These are phyloP conservation scores for Rhombomys opimus DNA, from an alignment of 2,113 vertebrate genomes.

Conservation along the genomic window DNA sequence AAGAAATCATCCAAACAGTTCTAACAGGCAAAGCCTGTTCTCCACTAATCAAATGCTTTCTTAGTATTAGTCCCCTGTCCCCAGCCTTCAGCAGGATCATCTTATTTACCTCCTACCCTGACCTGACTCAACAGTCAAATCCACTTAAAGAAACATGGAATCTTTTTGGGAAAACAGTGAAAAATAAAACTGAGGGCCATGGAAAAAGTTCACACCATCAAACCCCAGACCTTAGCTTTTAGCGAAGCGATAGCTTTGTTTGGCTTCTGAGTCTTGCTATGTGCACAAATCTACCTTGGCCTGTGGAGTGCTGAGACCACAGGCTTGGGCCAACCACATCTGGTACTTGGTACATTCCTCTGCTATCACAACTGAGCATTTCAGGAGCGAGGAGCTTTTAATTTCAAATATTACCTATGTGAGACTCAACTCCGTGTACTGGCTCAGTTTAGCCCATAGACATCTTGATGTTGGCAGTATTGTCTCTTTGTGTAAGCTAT, in stretches of 20 bases:
- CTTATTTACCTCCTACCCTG: background rate
- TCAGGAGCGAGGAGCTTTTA: background rate
- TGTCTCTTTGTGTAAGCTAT: background rate
- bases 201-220: background rate
- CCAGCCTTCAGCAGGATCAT: rapidly evolving
- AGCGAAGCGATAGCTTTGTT: background rate
- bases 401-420: background rate
- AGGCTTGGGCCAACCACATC: background rate
- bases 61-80: rapidly evolving
- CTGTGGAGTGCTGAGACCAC: background rate
- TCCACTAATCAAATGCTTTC: background rate
- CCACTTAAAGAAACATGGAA: background rate
- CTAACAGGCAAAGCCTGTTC: background rate
- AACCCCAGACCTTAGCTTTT: background rate
- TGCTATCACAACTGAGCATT: background rate
- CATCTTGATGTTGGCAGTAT: background rate
- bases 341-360: background rate
- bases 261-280: background rate
- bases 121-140: background rate
- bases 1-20: background rate
- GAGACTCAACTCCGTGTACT: background rate
- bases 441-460: no score
- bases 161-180: background rate
- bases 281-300: background rate
- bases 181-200: background rate